Conservation (phyloP, 2,797 vertebrate genomes). For the Smutsia gigantea region DNA sequence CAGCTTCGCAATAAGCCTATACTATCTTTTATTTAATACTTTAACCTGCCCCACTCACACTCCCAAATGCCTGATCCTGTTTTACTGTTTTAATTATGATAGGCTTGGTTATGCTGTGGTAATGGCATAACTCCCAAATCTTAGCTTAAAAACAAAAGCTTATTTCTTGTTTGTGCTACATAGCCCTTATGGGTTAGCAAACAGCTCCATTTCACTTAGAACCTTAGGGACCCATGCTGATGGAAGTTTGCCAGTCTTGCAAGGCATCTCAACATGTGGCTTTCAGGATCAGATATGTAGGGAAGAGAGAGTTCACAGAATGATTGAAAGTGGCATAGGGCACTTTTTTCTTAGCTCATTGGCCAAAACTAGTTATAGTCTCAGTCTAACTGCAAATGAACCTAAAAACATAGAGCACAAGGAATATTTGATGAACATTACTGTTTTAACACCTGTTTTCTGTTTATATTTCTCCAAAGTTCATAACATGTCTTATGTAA, state of each 20-base stretch:
- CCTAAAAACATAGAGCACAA: neutral
- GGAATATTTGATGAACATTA: neutral
- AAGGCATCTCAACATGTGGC: neutral
- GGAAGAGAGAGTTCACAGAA: neutral
- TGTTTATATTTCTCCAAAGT: neutral
- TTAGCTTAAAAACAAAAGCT: neutral
- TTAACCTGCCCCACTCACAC: neutral
- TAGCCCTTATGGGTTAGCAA: neutral
- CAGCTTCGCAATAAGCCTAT: neutral
- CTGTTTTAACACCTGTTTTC: neutral
- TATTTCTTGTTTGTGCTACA: neutral
- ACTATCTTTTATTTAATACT: neutral
- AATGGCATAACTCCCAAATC: neutral
- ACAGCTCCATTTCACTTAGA: neutral
- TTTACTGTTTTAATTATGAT: constrained; percentile 2
- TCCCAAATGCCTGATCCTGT: neutral
- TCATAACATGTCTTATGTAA: neutral
- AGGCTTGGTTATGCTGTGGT: neutral
- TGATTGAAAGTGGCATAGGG: neutral
- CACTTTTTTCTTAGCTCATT: neutral
- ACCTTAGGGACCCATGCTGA: neutral
- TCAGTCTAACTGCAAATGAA: neutral
- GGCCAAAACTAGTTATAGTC: neutral
- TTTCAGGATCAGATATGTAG: neutral
- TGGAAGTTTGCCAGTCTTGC: neutral